Evolutionary conservation across 2,797 vertebrate species (phyloP).

Genomic region (Geotrypetes seraphini): DNA sequence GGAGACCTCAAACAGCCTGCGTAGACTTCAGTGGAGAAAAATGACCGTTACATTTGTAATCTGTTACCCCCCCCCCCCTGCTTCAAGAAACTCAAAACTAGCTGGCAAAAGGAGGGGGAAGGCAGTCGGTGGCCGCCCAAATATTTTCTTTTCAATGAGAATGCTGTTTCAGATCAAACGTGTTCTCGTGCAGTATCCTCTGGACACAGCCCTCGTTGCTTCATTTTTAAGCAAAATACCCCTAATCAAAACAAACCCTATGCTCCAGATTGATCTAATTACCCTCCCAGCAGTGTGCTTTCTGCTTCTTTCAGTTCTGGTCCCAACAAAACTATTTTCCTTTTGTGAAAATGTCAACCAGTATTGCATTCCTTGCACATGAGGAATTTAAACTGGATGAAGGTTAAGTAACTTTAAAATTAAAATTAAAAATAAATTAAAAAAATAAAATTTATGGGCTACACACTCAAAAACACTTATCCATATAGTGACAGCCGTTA

Average conservation of each 20-base stretch:
- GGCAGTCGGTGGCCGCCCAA: conserved; percentile 25
- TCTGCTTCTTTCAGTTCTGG: neutral
- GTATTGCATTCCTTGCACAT: neutral
- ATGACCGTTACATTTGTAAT: conserved; percentile 45
- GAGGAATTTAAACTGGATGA: neutral
- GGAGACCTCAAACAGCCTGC: conserved; percentile 20
- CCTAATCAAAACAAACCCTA: neutral
- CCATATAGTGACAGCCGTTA: no score
- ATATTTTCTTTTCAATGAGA: conserved; percentile 17
- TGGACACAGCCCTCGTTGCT: neutral
- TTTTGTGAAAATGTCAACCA: neutral
- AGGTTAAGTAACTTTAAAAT: neutral
- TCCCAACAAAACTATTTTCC: neutral
- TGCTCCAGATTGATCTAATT: no score
- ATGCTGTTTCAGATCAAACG: neutral
- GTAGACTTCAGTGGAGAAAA: conserved; percentile 42
- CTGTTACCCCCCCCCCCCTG: conserved; percentile 26
- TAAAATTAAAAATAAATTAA: no score
- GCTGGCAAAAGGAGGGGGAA: conserved; percentile 14
- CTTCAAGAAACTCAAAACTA: conserved; percentile 37
- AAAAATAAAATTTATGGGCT: no score
- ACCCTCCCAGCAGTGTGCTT: neutral
- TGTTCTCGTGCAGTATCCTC: neutral
- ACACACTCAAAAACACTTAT: no score
- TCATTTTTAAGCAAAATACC: neutral